phyloP scores from a whole-genome alignment of 2,888 invertebrate genomes.

The Sycophila texana region DNA sequence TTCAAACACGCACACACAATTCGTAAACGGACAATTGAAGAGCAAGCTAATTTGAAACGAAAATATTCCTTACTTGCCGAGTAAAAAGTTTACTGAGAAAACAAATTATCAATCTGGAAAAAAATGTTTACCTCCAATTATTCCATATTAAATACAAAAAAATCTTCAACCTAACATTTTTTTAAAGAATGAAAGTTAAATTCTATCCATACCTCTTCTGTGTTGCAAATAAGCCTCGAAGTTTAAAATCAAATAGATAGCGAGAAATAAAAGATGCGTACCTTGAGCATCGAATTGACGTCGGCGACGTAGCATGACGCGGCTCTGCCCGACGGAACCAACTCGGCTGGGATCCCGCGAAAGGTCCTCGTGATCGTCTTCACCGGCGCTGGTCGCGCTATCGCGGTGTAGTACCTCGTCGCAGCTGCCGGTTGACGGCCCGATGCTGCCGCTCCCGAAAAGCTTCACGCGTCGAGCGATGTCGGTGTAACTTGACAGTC shows the following conservation, averaged over 20 bases:
- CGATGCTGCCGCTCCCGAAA: constrained; percentile 64
- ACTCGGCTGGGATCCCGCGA: constrained; percentile 62
- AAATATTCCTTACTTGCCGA: too few species aligned
- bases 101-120: too few species aligned
- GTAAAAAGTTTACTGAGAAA: too few species aligned
- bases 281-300: constrained; percentile 74
- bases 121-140: too few species aligned
- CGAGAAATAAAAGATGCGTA: constrained; percentile 52
- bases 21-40: too few species aligned
- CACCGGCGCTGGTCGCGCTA: constrained; percentile 73
- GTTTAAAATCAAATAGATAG: too few species aligned
- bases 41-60: too few species aligned
- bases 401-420: constrained; percentile 73
- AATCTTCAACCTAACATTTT: not conserved
- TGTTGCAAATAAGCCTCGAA: too few species aligned
- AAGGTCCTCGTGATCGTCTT: constrained; percentile 70
- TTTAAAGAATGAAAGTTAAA: too few species aligned
- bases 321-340: constrained; percentile 67
- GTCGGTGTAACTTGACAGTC: constrained; percentile 69
- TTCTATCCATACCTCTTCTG: too few species aligned
- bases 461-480: constrained; percentile 71
- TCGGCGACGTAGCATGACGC: constrained; percentile 71
- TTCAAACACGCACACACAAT: too few species aligned
- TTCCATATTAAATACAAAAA: constrained; percentile 31
- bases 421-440: constrained; percentile 66